Evolutionary conservation across 1,140 invertebrate species (phyloP).

Genomic region (Sycobia sp.): DNA sequence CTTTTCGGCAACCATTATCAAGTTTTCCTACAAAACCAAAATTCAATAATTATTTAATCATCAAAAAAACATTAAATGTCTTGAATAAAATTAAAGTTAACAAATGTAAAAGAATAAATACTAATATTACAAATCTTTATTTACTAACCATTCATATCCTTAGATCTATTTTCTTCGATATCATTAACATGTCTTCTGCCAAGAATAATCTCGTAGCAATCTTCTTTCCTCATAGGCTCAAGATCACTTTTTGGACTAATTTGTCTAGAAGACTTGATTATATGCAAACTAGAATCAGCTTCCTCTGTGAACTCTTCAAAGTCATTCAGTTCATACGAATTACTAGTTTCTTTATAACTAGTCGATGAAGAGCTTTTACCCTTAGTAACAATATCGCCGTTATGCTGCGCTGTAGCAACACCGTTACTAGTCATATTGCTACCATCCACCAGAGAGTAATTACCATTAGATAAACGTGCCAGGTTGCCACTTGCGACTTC

Average conservation of each 20-base stretch:
- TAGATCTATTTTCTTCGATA: constrained; percentile 24
- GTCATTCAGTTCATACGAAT: constrained; percentile 52
- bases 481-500: constrained; percentile 71
- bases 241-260: constrained; percentile 40
- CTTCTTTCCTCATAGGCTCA: constrained; percentile 40
- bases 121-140: constrained; percentile 1
- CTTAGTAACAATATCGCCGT: constrained; percentile 1
- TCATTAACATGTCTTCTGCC: constrained; percentile 32
- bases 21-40: constrained; percentile 22
- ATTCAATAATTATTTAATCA: not conserved
- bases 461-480: constrained; percentile 70
- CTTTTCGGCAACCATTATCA: constrained; percentile 22
- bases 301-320: constrained; percentile 41
- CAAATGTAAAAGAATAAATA: not conserved
- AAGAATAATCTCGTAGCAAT: constrained; percentile 47
- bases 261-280: constrained; percentile 41
- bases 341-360: constrained; percentile 24
- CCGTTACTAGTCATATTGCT: constrained; percentile 5
- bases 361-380: constrained; percentile 7
- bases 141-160: constrained; percentile 22
- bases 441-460: constrained; percentile 66
- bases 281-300: constrained; percentile 45
- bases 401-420: not conserved
- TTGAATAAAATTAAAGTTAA: not conserved
- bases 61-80: not conserved